These are phyloP conservation scores for Peromyscus eremicus DNA, from an alignment of 2,797 vertebrate genomes.

Conservation along the genomic window DNA sequence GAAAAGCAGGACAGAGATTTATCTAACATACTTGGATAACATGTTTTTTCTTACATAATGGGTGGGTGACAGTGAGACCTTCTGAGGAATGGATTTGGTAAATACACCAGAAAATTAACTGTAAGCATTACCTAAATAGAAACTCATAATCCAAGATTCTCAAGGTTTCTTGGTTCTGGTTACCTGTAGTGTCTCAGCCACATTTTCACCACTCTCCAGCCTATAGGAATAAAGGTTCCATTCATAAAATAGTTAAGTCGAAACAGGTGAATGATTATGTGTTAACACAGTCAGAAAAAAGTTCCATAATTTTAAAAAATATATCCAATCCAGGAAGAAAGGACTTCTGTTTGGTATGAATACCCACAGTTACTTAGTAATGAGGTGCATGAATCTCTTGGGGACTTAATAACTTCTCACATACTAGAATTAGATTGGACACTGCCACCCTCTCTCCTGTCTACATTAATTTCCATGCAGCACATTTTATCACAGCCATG, in stretches of 20 bases:
- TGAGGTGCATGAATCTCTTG: neutral
- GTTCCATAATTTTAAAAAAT: neutral
- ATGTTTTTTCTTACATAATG: neutral
- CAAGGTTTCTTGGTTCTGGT: neutral
- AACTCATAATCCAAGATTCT: neutral
- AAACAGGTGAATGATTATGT: neutral
- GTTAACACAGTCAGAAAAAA: neutral
- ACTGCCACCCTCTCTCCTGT: neutral
- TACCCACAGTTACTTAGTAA: neutral
- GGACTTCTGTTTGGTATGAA: neutral
- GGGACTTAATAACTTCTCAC: neutral
- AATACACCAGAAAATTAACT: neutral
- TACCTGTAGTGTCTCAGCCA: neutral
- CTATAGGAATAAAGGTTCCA: neutral
- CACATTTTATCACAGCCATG: neutral
- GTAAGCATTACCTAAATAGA: neutral
- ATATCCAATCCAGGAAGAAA: neutral
- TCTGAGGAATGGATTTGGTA: neutral
- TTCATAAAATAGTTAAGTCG: neutral
- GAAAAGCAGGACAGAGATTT: neutral
- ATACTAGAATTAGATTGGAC: conserved; percentile 4
- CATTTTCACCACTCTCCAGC: neutral
- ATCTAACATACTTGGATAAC: neutral
- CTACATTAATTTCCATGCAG: neutral
- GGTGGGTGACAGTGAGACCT: neutral